Percentiles rank a stretch among this genome's conserved stretches.
Conservation (phyloP, 2,113 vertebrate species). For the Eonycteris spelaea region DNA sequence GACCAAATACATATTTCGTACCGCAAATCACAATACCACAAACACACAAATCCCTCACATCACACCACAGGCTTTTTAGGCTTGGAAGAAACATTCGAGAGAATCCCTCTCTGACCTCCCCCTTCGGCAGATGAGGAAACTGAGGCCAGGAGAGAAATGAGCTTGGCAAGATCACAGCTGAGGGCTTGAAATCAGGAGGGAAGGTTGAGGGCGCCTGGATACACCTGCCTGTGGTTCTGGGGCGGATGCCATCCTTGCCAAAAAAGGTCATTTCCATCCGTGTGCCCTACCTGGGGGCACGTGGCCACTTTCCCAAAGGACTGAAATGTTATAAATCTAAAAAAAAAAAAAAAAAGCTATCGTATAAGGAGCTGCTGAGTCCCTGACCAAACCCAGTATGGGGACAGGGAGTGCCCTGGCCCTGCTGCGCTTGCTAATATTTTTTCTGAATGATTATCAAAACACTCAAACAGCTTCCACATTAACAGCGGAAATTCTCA, state of each 20-base stretch:
- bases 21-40: neutral
- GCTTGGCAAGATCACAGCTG: neutral
- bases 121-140: neutral
- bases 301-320: accelerated
- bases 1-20: neutral
- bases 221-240: accelerated
- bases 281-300: neutral
- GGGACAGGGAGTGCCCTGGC: neutral
- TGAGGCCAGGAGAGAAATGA: neutral
- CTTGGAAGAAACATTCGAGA: neutral
- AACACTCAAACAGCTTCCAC: neutral
- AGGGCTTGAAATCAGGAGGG: neutral
- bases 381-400: neutral
- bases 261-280: neutral
- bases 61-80: neutral
- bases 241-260: neutral
- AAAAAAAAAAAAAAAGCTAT: neutral
- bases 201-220: neutral
- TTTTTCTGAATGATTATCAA: neutral
- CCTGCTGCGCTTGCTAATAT: neutral
- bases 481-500: neutral
- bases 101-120: neutral
- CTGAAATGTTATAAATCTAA: neutral
- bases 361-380: neutral
- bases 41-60: neutral